Evolutionary conservation across 2,113 vertebrate species (phyloP), one percentile per base, ranked within the genome.

Genomic region (Recurvirostra avosetta): DNA sequence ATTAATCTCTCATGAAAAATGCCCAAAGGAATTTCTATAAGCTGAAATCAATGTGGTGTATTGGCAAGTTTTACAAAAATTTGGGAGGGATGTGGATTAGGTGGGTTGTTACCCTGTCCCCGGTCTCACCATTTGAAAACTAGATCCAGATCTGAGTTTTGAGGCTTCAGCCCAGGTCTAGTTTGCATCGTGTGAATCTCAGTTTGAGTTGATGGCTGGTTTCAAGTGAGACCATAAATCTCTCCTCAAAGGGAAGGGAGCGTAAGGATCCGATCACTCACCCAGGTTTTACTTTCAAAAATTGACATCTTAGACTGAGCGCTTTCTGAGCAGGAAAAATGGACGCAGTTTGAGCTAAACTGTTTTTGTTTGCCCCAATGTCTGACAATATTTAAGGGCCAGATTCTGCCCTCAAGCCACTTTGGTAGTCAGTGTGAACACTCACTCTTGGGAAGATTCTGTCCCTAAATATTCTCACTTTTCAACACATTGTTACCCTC

Each of bases 391-490:
- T 76, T 92, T 87, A 79, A 88, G 89, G 95, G 77, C 84, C 55
- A 2, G 62, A 87, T 96, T 94, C 96, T 95, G 77, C 89, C 86
- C 71, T 91, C 62, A 62, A 94, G 80, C 76, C 10, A 3, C 71
- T 96, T 95, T 91, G 67, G 66, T 82, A 95, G 74, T 63, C 71
- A 95, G 32, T 7, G 29, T 73, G 77, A 95, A 43, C 58, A 67
- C 19, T 93, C 79, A 75, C 6, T 91, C 86, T 94, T 93, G 67
- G 70, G 93, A 95, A 95, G 92, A 90, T 93, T 93, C 74, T 94
- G 85, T 94, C 88, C 90, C 85, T 96, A 92, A 96, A 92, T 38
- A 58, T 95, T 97, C 90, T 94, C 96, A 86, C 95, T 94, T 97
- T 95, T 96, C 95, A 96, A 80, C 96, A 92, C 92, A 79, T 93